These are phyloP conservation scores for Molossus molossus DNA, from an alignment of 2,797 vertebrate species.

Conservation along the genomic window DNA sequence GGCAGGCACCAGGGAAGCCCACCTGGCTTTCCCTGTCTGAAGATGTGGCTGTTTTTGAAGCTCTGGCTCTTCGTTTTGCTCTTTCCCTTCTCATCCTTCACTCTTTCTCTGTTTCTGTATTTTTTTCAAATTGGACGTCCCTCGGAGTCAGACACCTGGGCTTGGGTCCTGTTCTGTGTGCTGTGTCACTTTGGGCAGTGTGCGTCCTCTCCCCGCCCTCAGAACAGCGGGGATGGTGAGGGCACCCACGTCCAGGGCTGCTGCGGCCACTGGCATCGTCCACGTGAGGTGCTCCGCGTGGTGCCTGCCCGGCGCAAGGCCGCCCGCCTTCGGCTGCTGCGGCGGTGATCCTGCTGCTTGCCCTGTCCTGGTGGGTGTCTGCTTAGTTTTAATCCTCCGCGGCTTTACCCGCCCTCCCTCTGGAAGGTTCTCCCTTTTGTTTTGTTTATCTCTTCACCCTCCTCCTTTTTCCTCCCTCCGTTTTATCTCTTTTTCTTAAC, in stretches of 20 bases:
- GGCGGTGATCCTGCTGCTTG: background rate
- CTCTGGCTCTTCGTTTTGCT: background rate
- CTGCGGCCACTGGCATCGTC: background rate
- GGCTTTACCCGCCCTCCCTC: background rate
- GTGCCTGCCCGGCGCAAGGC: background rate
- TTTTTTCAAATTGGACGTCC: background rate
- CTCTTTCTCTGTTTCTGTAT: background rate
- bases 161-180: background rate
- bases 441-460: background rate
- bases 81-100: background rate
- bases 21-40: background rate
- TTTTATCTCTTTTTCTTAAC: constrained; percentile 47
- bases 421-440: background rate
- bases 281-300: background rate
- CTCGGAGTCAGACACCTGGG: constrained; percentile 10
- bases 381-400: background rate
- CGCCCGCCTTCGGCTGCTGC: background rate
- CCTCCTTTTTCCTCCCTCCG: background rate
- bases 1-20: background rate
- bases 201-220: background rate
- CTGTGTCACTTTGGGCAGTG: background rate
- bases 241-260: background rate
- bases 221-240: background rate
- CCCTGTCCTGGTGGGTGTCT: background rate
- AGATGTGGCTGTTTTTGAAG: background rate